Evolutionary conservation across 2,797 vertebrate species (phyloP), one percentile per base, ranked within the genome.

Genomic region (Lithobates sylvaticus): DNA sequence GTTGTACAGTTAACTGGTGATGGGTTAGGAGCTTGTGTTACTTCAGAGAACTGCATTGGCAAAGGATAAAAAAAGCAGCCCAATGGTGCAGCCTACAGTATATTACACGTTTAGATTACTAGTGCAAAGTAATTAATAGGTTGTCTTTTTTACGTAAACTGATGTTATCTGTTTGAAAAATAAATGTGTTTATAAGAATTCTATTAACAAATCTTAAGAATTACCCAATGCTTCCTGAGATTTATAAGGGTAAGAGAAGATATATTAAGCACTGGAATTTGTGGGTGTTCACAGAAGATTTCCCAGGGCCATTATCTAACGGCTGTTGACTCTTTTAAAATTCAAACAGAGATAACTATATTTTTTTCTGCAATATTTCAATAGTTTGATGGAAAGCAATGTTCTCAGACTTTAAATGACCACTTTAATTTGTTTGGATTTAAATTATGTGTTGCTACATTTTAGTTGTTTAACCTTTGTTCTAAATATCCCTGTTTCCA

Each of bases 371-470:
- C 42, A 54, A 58, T 70, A 80, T 70, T 80, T 70, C 65, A 70
- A 27, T 70, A 80, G 68, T 77, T 32, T 76, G 29, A 50, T 13
- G 23, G 47, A 21, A 74, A 75, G 64, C n/a, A 26, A 75, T 58
- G 68, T 84, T 84, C 72, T 76, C 64, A 76, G 73, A 26, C 42
- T 34, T 69, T 69, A 50, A 7, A 76, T 54, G 64, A 84, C 42
- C 39, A 9, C 67, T n/a, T 69, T 27, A 76, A 75, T 54, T 47
- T 27, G 12, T n/a, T 32, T 47, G 54, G 16, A 47, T 68, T 10
- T 39, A 34, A 27, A 27, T 21, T 3, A 10, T 61, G 1, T 15
- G 70, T 73, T 61, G 26, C 26, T 39, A 73, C 12, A 69, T 32
- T 76, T 76, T 76, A 29, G 44, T 47, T 47, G 44, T 47, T 65